Conservation (phyloP, 23 tunicate species). For the Phallusia fumigata region DNA sequence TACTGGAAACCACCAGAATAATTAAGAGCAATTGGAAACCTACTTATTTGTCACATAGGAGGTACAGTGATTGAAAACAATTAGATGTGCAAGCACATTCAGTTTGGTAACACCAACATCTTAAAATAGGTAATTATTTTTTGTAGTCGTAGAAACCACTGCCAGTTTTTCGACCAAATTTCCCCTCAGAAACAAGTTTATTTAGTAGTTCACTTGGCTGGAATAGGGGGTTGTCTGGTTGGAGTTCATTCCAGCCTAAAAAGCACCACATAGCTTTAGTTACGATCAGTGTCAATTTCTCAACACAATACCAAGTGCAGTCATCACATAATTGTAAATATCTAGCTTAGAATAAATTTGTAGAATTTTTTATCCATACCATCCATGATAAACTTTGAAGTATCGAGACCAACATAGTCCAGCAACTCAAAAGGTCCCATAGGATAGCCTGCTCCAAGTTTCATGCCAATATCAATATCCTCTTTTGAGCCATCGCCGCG, state of each 20-base stretch:
- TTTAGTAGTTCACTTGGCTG: slow-evolving; percentile 71
- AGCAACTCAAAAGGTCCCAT: slow-evolving; percentile 96
- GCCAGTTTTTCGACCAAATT: slow-evolving; percentile 87
- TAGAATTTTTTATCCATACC: slow-evolving; percentile 16
- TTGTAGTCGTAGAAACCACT: slow-evolving; percentile 84
- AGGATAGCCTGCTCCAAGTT: slow-evolving; percentile 95
- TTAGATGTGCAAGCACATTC: too few species aligned
- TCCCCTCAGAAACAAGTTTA: slow-evolving; percentile 73
- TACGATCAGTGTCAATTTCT: too few species aligned
- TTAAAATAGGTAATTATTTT: slow-evolving; percentile 27
- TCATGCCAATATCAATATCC: slow-evolving; percentile 96
- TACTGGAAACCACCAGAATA: too few species aligned
- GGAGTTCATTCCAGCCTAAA: slow-evolving; percentile 72
- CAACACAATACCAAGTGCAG: too few species aligned
- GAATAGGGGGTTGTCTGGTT: slow-evolving; percentile 92
- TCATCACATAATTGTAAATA: too few species aligned
- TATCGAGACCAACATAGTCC: slow-evolving; percentile 97
- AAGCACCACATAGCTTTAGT: neutral
- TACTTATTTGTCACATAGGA: neutral
- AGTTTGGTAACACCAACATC: neutral
- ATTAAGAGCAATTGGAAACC: too few species aligned
- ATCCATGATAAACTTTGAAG: slow-evolving; percentile 81
- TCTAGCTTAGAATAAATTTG: too few species aligned
- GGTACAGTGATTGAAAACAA: slow-evolving; percentile 1
- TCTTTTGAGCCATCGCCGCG: slow-evolving; percentile 78